phyloP scores from a whole-genome alignment of 2,888 invertebrate genomes.

The Philonicus albiceps region DNA sequence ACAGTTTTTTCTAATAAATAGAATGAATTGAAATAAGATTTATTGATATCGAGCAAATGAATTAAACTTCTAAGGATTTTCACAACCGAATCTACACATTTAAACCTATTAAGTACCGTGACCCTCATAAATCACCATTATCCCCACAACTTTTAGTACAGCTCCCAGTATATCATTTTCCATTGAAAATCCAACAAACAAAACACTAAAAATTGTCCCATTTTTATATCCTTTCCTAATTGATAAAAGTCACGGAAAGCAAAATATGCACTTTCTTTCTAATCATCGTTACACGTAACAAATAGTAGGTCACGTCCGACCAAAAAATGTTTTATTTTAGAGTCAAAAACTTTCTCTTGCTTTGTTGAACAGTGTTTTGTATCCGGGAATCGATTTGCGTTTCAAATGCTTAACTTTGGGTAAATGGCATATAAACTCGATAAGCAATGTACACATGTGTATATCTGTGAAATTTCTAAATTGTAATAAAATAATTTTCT shows the following conservation, averaged over 20 bases:
- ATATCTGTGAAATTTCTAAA: background rate
- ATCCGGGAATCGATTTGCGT: background rate
- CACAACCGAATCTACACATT: background rate
- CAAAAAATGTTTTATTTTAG: background rate
- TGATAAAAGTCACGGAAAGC: background rate
- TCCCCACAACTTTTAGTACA: background rate
- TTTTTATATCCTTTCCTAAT: background rate
- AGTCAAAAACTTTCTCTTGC: background rate
- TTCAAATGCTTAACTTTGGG: background rate
- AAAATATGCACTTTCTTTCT: background rate
- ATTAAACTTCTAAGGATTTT: no score
- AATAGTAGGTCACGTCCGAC: background rate
- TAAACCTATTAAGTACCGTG: background rate
- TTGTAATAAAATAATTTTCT: background rate
- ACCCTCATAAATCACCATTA: background rate
- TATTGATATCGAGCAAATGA: background rate
- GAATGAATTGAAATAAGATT: background rate
- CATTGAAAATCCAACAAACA: background rate
- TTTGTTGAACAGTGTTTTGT: background rate
- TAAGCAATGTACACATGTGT: background rate
- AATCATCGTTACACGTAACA: background rate
- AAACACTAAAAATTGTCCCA: background rate
- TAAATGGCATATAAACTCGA: background rate
- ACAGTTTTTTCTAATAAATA: background rate
- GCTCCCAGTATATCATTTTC: background rate